Percentiles rank a stretch among this genome's conserved stretches.
Conservation (phyloP, 92 coral and sea anemone genomes). For the Umimayanthus chanpuru region DNA sequence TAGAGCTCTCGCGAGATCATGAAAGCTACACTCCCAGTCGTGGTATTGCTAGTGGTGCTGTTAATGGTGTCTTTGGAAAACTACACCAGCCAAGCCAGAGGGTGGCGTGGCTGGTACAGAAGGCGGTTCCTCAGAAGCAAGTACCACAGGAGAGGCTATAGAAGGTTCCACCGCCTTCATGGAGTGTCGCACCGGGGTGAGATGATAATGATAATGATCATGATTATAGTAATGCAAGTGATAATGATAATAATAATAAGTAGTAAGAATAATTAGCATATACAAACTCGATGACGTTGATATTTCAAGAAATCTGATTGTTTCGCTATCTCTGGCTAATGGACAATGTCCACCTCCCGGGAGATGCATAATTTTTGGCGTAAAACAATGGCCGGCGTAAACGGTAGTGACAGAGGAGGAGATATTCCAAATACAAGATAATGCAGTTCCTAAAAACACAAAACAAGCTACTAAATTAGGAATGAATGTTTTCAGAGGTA, state of each 20-base stretch:
- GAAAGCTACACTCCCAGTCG: slow-evolving; percentile 34
- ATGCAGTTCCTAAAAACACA: too few species aligned
- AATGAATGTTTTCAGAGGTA: too few species aligned
- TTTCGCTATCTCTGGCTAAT: too few species aligned
- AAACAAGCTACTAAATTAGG: too few species aligned
- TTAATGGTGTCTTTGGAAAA: slow-evolving; percentile 22
- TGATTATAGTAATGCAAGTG: neutral
- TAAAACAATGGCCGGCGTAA: too few species aligned
- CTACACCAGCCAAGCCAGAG: neutral
- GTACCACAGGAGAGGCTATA: slow-evolving; percentile 7
- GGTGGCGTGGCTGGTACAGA: slow-evolving; percentile 31
- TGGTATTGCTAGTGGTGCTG: slow-evolving; percentile 26
- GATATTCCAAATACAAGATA: too few species aligned
- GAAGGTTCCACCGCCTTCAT: neutral
- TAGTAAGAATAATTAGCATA: too few species aligned
- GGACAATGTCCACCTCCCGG: too few species aligned
- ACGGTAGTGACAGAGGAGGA: too few species aligned
- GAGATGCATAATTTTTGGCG: too few species aligned
- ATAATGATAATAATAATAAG: neutral
- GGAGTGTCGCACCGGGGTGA: slow-evolving; percentile 20
- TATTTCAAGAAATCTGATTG: too few species aligned
- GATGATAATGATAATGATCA: neutral
- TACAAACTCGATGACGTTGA: too few species aligned
- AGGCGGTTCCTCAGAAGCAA: slow-evolving; percentile 25
- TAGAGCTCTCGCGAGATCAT: neutral